These are phyloP conservation scores for human (Homo sapiens) DNA, from an alignment of 2,113 vertebrate species.

Conservation along the genomic window GRCh38 chr18:35434501-35435000, in stretches of 20 bases:
- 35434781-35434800: not conserved
- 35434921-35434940: not conserved
- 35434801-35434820: not conserved
- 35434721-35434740: not conserved
- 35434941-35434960: not conserved
- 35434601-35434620: not conserved
- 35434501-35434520: constrained; percentile 9
- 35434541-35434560: not conserved
- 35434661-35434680: not conserved
- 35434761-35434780: not conserved
- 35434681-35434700: not conserved
- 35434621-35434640: not conserved
- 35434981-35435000: constrained; percentile 4
- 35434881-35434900: not conserved
- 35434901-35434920: not conserved
- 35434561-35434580: constrained; percentile 21
- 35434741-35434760: not conserved
- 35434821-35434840: not conserved
- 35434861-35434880: not conserved
- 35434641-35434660: not conserved
- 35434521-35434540: not conserved
- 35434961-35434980: not conserved
- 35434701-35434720: not conserved
- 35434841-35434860: not conserved
- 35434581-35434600: not conserved